A percentile compares a stretch with the other conserved stretches of the same genome.
Evolutionary conservation across 37 sponge, comb jelly and placozoan species (phyloP).

Genomic region (Chondrilla cf. caribensis): DNA sequence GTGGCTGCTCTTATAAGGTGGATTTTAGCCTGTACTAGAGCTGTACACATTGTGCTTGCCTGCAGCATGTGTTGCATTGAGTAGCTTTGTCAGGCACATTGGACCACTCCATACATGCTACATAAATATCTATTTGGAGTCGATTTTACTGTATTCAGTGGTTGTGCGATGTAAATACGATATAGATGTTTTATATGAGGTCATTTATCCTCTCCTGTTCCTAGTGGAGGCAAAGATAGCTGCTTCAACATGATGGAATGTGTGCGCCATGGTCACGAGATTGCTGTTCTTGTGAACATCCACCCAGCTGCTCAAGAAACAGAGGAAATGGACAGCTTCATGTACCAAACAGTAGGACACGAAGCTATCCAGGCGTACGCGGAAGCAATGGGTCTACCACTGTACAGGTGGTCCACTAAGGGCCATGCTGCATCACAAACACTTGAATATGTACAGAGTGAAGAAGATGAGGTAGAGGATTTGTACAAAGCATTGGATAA

Average conservation of each 20-base stretch:
- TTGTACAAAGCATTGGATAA: constrained; percentile 63
- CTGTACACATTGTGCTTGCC: too few relatives aligned
- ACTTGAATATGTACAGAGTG: constrained; percentile 41
- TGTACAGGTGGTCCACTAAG: constrained; percentile 61
- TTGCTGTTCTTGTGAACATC: constrained; percentile 93
- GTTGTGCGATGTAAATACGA: neutral
- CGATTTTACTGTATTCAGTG: neutral
- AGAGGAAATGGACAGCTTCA: constrained; percentile 96
- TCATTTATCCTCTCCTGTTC: too few relatives aligned
- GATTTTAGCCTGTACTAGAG: too few relatives aligned
- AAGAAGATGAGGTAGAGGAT: constrained; percentile 80
- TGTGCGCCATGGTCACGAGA: constrained; percentile 76
- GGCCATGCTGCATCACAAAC: constrained; percentile 55
- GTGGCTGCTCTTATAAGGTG: constrained; percentile 6
- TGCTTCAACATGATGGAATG: constrained; percentile 94
- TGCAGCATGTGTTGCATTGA: too few relatives aligned
- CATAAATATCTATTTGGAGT: neutral
- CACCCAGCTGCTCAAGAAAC: constrained; percentile 52
- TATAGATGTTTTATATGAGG: too few relatives aligned
- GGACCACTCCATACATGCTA: neutral
- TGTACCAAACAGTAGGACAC: constrained; percentile 97
- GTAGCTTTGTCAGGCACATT: too few relatives aligned
- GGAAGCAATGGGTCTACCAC: constrained; percentile 80
- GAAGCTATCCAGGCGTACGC: constrained; percentile 73
- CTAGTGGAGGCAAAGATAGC: constrained; percentile 98